These are phyloP conservation scores for Ammodytes marinus DNA, from an alignment of 2,113 vertebrate species.

Conservation along the genomic window DNA sequence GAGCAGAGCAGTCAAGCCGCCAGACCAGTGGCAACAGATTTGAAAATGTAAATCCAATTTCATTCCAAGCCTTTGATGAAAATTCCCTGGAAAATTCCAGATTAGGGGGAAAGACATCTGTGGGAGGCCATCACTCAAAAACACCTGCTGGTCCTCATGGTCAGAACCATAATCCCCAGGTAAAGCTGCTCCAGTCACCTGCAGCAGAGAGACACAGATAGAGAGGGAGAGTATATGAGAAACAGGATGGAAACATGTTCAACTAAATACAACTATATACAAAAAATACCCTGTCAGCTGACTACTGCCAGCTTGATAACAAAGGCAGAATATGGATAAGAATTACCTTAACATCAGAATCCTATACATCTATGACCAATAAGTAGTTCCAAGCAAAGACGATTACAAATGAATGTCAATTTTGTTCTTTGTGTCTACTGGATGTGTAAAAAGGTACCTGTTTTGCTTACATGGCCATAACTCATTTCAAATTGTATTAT, in stretches of 20 bases:
- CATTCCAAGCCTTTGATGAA: conserved; percentile 6
- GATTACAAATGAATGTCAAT: too few species aligned
- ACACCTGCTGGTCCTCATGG: background rate
- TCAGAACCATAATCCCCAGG: background rate
- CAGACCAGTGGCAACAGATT: background rate
- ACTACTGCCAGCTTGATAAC: too few species aligned
- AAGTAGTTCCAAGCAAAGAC: too few species aligned
- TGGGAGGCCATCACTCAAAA: background rate
- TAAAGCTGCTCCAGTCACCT: conserved; percentile 6
- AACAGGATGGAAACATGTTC: background rate
- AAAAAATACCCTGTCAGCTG: too few species aligned
- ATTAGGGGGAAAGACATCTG: background rate
- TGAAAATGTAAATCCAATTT: background rate
- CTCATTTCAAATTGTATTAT: too few species aligned
- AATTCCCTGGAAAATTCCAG: background rate
- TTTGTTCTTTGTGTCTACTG: too few species aligned
- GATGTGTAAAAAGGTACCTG: too few species aligned
- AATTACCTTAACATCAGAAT: background rate
- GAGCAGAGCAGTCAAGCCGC: background rate
- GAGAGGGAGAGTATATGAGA: background rate
- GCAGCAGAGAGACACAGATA: conserved; percentile 11
- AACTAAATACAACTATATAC: background rate
- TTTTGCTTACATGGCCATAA: too few species aligned
- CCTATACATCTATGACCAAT: too few species aligned
- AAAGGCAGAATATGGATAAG: background rate